These are phyloP conservation scores for Sacculina carcini DNA, from an alignment of 2,888 invertebrate genomes.

Conservation along the genomic window DNA sequence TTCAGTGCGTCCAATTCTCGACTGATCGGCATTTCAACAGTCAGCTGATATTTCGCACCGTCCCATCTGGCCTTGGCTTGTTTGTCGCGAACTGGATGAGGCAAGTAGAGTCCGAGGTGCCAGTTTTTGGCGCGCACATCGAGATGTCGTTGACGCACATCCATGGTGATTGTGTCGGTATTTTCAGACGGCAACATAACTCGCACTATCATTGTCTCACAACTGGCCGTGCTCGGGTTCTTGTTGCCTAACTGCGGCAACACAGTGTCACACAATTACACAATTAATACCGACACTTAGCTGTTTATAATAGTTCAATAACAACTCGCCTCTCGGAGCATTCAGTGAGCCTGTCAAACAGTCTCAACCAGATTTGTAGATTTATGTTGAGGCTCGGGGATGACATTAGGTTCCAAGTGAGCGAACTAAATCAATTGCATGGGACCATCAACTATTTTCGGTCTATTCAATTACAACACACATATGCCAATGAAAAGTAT, in stretches of 20 bases:
- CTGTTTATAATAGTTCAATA: too few species aligned
- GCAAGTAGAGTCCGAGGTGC: constrained; percentile 42
- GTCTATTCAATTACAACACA: too few species aligned
- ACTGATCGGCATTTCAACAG: constrained; percentile 40
- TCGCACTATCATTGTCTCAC: constrained; percentile 59
- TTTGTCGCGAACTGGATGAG: constrained; percentile 56
- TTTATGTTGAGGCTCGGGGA: too few species aligned
- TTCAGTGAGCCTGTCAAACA: too few species aligned
- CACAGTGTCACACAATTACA: neutral
- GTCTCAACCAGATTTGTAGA: too few species aligned
- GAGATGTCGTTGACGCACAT: constrained; percentile 30
- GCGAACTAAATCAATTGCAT: too few species aligned
- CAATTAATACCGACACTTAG: neutral
- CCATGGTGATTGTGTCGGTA: constrained; percentile 43
- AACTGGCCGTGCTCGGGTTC: constrained; percentile 48
- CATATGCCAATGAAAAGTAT: too few species aligned
- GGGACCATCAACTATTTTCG: too few species aligned
- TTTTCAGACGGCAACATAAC: constrained; percentile 48
- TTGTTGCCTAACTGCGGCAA: constrained; percentile 45
- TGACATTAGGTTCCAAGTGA: too few species aligned
- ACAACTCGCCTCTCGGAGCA: too few species aligned
- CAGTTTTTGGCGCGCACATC: constrained; percentile 36
- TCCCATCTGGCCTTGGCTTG: constrained; percentile 56
- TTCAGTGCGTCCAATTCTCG: constrained; percentile 65
- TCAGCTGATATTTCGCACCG: constrained; percentile 32